Evolutionary conservation across 1,140 invertebrate genomes (phyloP), one percentile per base, ranked within the genome.

Genomic region (Drosophila pseudoananassae): DNA sequence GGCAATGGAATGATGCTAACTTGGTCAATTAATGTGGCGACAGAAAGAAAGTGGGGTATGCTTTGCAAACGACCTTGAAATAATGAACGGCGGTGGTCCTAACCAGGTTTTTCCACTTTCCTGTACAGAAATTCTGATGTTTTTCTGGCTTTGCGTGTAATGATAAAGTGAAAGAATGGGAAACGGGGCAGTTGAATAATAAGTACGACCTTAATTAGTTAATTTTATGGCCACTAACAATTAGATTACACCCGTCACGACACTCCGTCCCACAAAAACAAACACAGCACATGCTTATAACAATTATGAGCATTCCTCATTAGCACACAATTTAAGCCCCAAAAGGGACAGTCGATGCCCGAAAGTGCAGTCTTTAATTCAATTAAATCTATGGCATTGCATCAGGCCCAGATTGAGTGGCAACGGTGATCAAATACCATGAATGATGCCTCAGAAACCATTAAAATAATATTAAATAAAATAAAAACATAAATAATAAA

Each of bases 181-280:
- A 25, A 55, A 46, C 29, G 17, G 43, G 27, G 61, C 47, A 72
- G 79, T 85, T 82, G 74, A 78, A 85, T 85, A 85, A 75, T 82
- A 85, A 85, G 78, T 85, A 78, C 80, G 78, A 85, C 82, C 82
- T 76, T 83, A 87, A 88, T 88, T 88, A 88, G 83, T 87, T 88
- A 88, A 88, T 88, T 88, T 88, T 83, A 88, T 88, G 78, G 83
- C 76, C 71, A 76, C 78, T 79, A 79, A 83, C 79, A 88, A 88
- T 88, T 83, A 88, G 84, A 88, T 88, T 82, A 88, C 72, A 75
- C 68, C 81, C 68, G 83, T 76, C 81, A 85, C 73, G 82, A 81
- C 43, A 60, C 69, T 63, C 59, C 52, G 27, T 66, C 72, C 31
- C 25, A 25, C 23, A n/a, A 14, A 27, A 33, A 6, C 38, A 43